phyloP scores from a whole-genome alignment of 2,113 vertebrate species.

The Ciconia stormi region DNA sequence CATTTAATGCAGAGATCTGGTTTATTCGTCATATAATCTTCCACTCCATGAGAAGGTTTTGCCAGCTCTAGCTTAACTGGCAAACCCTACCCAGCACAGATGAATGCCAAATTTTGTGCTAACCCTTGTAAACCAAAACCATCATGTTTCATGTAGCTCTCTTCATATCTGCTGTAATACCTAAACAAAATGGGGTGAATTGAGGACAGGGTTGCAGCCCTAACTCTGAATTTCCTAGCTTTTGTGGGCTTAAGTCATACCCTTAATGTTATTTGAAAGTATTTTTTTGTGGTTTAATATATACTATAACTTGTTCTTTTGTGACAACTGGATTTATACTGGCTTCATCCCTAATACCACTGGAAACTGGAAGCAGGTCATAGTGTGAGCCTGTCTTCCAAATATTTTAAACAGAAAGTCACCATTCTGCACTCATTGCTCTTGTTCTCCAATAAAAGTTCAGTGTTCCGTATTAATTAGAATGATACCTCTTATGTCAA shows the following conservation, averaged over 20 bases:
- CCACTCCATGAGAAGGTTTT: background rate
- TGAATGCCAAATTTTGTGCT: background rate
- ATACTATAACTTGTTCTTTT: constrained; percentile 82
- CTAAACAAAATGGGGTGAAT: constrained; percentile 72
- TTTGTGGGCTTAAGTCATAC: constrained; percentile 76
- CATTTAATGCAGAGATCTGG: background rate
- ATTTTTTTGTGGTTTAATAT: constrained; percentile 79
- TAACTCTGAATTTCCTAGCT: constrained; percentile 69
- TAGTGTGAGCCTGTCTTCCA: constrained; percentile 53
- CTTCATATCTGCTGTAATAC: constrained; percentile 31
- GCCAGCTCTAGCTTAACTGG: background rate
- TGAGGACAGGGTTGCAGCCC: constrained; percentile 73
- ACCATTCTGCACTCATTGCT: constrained; percentile 14
- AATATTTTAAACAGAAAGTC: constrained; percentile 72
- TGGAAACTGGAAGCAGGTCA: constrained; percentile 79
- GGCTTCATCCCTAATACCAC: constrained; percentile 79
- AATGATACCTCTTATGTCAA: background rate
- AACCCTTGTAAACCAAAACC: background rate
- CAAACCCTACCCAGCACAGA: background rate
- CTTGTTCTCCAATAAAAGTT: constrained; percentile 8
- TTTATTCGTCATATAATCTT: background rate
- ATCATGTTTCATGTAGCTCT: background rate
- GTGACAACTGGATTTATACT: constrained; percentile 82
- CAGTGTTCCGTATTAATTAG: background rate
- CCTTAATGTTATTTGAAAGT: constrained; percentile 77